Base-by-base conservation (phyloP, 2,113 vertebrate genomes). In the Brienomyrus longianalis region DNA sequence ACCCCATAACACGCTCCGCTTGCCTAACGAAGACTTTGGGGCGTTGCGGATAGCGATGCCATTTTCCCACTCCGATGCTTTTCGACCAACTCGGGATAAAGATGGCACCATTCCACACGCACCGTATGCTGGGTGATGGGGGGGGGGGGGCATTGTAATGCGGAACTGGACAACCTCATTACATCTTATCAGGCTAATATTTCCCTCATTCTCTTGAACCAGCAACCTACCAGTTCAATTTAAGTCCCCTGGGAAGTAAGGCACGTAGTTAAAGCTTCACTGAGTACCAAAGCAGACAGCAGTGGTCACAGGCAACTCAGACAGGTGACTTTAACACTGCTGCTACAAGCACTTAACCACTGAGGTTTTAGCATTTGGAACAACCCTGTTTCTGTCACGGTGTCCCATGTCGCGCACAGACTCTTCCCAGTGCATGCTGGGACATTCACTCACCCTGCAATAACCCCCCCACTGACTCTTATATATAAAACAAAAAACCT, bases 21-120 rank as follows among this genome's bases (percentile, higher is more conserved):
- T 89, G 70, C 51, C 56, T 92, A 90, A 92, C 89, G 66, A 90
- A 21, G 7, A 74, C 89, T 27, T n/a, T 43, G 31, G 35, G 52
- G 52, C 8, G 19, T 43, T 45, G 10, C 0, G 3, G 43, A 43
- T 9, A 51, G 86, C 3, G 17, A 51, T 17, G 52, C 11, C 6
- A 21, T 56, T 51, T 56, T 56, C 31, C 27, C 17, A 3, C 86
- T 17, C n/a, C 3, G n/a, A 31, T 59, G 50, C 86, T 51, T 5
- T 7, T 21, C 17, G 27, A 66, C 31, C 27, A 54, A 54, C 1
- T 5, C 50, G 10, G 31, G 10, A 39, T 35, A 54, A 35, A 35
- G 85, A 54, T 39, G 5, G n/a, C 10, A 5, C 21, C 2, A 10
- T 84, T 47, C 45, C 39, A 48, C 45, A 48, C 39, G 80, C 83